Percentiles rank a stretch among this genome's conserved stretches.
phyloP scores from a whole-genome alignment of 2,888 invertebrate species.

The Cistogaster globosa region DNA sequence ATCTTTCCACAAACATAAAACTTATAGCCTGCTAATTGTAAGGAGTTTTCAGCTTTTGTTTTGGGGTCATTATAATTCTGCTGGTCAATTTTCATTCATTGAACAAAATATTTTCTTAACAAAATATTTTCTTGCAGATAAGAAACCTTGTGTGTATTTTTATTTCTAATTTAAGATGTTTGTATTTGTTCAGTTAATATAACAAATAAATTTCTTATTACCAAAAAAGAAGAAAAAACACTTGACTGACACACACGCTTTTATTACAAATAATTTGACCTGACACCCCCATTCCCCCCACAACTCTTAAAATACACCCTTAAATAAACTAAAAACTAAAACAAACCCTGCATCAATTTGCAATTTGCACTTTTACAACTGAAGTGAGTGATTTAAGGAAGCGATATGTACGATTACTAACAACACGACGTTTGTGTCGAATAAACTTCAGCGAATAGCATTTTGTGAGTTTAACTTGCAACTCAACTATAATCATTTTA shows the following conservation, averaged over 20 bases:
- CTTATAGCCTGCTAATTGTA: background rate
- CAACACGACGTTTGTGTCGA: background rate
- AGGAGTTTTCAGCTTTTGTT: constrained; percentile 1
- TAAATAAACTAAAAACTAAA: constrained; percentile 8
- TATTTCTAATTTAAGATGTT: constrained; percentile 34
- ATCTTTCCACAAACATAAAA: background rate
- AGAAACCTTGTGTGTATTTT: background rate
- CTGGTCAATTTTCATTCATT: constrained; percentile 52
- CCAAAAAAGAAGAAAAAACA: constrained; percentile 10
- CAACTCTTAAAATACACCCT: background rate
- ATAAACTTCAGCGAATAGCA: background rate
- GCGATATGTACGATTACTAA: constrained; percentile 29
- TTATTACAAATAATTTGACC: constrained; percentile 44
- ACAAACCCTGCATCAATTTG: constrained; percentile 75
- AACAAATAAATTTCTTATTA: constrained; percentile 54
- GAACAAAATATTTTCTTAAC: background rate
- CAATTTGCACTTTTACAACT: constrained; percentile 79
- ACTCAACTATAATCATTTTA: constrained; percentile 7
- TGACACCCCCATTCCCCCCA: constrained; percentile 5
- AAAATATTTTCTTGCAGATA: background rate
- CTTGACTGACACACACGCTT: constrained; percentile 33
- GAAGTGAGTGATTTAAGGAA: constrained; percentile 74
- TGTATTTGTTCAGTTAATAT: constrained; percentile 53
- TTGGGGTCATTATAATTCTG: constrained; percentile 45
- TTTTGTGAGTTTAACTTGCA: background rate